Evolutionary conservation across 2,797 vertebrate species (phyloP).

Genomic region (Clarias platycephalus): DNA sequence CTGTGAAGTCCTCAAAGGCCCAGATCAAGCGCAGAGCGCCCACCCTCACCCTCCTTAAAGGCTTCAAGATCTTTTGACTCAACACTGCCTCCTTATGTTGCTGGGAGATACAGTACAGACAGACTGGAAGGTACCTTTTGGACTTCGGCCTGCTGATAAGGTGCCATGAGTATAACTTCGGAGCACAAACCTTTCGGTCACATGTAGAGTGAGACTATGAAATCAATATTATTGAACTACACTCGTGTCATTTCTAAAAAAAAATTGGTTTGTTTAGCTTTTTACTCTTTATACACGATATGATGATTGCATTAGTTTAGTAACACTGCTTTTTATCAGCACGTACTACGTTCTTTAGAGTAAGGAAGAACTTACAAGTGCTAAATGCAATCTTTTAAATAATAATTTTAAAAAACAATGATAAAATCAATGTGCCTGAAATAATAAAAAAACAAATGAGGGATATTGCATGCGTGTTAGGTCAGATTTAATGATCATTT

Average conservation of each 20-base stretch:
- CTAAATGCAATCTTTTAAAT: neutral
- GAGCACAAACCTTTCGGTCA: neutral
- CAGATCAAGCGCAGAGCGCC: constrained; percentile 91
- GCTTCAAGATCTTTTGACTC: constrained; percentile 90
- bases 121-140: neutral
- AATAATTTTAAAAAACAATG: neutral
- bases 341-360: neutral
- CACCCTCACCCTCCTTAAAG: constrained; percentile 86
- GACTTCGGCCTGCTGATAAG: constrained; percentile 1
- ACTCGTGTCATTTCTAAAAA: neutral
- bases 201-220: neutral
- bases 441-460: neutral
- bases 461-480: neutral
- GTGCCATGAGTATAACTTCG: neutral
- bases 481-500: neutral
- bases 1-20: constrained; percentile 87
- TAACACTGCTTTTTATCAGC: neutral
- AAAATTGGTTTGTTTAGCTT: neutral
- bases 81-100: constrained; percentile 32
- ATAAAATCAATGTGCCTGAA: neutral
- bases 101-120: neutral
- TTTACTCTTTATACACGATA: neutral
- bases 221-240: neutral
- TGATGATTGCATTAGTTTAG: neutral
- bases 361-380: neutral